Evolutionary conservation across 2,113 vertebrate genomes (phyloP).

Genomic region (Girardinichthys multiradiatus): DNA sequence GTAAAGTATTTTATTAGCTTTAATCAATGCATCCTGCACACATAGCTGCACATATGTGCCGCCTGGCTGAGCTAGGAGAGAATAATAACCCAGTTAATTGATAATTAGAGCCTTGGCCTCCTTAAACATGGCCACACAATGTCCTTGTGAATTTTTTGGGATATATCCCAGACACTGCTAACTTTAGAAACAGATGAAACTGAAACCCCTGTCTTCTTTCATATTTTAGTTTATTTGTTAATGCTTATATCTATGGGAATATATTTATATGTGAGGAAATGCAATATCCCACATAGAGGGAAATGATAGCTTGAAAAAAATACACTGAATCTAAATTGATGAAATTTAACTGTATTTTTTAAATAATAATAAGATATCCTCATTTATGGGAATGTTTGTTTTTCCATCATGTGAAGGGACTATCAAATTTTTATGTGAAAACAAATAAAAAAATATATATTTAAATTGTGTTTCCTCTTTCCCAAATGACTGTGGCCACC

Average conservation of each 20-base stretch:
- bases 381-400: conserved; percentile 74
- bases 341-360: conserved; percentile 47
- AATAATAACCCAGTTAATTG: conserved; percentile 65
- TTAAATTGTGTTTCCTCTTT: conserved; percentile 45
- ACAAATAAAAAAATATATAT: conserved; percentile 54
- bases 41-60: conserved; percentile 58
- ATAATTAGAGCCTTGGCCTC: conserved; percentile 57
- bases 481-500: conserved; percentile 24
- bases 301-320: conserved; percentile 44
- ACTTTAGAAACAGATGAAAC: conserved; percentile 56
- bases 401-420: conserved; percentile 49
- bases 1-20: conserved; percentile 46
- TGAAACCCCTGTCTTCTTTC: conserved; percentile 24
- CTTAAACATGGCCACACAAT: conserved; percentile 52
- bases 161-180: conserved; percentile 55
- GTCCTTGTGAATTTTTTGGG: conserved; percentile 54
- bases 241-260: conserved; percentile 50
- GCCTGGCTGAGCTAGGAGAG: conserved; percentile 42
- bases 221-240: conserved; percentile 51
- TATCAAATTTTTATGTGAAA: conserved; percentile 52
- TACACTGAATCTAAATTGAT: conserved; percentile 50
- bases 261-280: conserved; percentile 47
- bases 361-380: conserved; percentile 14
- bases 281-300: conserved; percentile 46
- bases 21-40: conserved; percentile 44